Base-by-base conservation (phyloP, 1,140 invertebrate genomes). In the Calliopsis andreniformis region DNA sequence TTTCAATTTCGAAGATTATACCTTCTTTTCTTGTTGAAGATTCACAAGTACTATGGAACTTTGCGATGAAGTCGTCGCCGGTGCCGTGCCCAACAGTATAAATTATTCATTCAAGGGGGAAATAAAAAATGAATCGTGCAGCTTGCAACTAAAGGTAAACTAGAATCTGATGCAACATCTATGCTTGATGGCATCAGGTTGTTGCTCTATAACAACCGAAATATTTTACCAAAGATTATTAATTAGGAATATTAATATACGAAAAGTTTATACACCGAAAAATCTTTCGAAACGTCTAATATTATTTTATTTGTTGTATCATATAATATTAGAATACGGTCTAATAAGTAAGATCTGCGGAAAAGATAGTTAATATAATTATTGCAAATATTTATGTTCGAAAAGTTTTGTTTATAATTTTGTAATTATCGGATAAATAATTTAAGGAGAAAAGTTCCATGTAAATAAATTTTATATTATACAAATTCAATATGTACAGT, bases 81-180 rank as follows among this genome's bases (percentile, higher is more conserved):
- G 12, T 10, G 43, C 43, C 23, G 30, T 53, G 32, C 32, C 62
- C 67, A 66, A 69, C 30, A 39, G 12, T 42, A 84, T 85, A 86
- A 85, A 87, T 89, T 87, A 89, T 87, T 73, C 78, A 86, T 83
- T 78, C 69, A 75, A 39, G 67, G 51, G n/a, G 51, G 51, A 82
- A 88, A 85, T 86, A 66, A 84, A 78, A 84, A 78, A 86, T 67
- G 45, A 53, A 30, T 16, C 12, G 43, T 76, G 62, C 76, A 84
- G 58, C 64, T 73, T 84, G 72, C 77, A 84, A 78, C 25, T 80
- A 89, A 85, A 87, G 87, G 83, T 83, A 89, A 90, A 91, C 88
- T 86, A 89, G 89, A 89, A 88, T 90, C 89, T 91, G 89, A 91
- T 79, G 89, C 88, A 91, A 91, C 67, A 87, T 79, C 66, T 64